A percentile compares a stretch with the other conserved stretches of the same genome.
Conservation (phyloP, 2,113 vertebrate genomes). For the Elephantulus edwardii region DNA sequence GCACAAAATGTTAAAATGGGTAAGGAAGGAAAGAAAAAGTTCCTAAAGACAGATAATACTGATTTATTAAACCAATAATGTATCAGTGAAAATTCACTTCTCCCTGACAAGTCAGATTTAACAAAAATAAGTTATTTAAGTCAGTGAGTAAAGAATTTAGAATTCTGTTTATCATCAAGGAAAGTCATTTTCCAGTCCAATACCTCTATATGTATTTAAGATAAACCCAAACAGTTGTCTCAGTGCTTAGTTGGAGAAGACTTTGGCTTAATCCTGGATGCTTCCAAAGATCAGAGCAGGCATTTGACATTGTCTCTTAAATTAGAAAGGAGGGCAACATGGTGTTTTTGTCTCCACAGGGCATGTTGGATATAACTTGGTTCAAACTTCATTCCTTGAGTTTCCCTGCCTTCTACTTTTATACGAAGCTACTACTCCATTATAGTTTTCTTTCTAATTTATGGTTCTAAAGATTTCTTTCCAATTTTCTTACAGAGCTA, state of each 20-base stretch:
- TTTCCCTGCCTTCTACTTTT: background rate
- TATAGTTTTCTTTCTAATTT: background rate
- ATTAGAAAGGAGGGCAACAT: background rate
- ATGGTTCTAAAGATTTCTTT: background rate
- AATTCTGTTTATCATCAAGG: conserved; percentile 21
- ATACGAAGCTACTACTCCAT: background rate
- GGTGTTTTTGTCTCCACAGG: background rate
- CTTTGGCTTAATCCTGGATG: background rate
- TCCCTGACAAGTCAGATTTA: background rate
- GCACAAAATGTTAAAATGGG: background rate
- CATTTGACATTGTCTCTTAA: background rate
- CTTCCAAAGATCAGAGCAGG: background rate
- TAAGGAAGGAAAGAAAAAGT: background rate
- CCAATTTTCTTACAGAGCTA: background rate
- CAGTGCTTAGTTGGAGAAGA: background rate
- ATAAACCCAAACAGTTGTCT: background rate
- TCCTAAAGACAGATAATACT: background rate
- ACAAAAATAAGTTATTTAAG: background rate
- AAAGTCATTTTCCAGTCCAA: background rate
- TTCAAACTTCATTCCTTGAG: background rate
- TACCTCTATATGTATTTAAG: background rate
- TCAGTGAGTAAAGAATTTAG: background rate
- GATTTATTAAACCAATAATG: background rate
- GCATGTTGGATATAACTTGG: background rate
- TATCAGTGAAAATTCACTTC: background rate